A percentile compares a stretch with the other conserved stretches of the same genome.
Evolutionary conservation across 1,140 invertebrate species (phyloP).

Genomic region (Penaeus vannamei): DNA sequence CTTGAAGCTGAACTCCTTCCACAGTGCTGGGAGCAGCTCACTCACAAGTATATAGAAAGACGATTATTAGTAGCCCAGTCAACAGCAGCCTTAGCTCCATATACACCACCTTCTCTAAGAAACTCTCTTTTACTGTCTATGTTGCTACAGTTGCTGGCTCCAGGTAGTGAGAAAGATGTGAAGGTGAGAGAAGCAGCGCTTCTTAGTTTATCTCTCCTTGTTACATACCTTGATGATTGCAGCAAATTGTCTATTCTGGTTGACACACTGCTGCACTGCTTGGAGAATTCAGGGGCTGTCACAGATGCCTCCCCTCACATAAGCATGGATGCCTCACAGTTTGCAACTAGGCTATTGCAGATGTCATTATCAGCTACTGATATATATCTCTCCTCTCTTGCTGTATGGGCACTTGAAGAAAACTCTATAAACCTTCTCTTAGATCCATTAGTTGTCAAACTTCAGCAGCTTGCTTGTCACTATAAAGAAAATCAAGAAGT

Average conservation of each 20-base stretch:
- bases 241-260: constrained; percentile 80
- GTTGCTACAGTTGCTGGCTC: constrained; percentile 80
- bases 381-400: constrained; percentile 69
- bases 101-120: constrained; percentile 79
- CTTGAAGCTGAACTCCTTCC: constrained; percentile 82
- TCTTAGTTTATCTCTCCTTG: constrained; percentile 78
- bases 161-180: constrained; percentile 80
- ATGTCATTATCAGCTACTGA: constrained; percentile 70
- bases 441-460: constrained; percentile 66
- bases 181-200: constrained; percentile 78
- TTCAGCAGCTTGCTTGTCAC: background rate
- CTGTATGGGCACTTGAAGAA: constrained; percentile 78
- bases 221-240: constrained; percentile 78
- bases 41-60: constrained; percentile 81
- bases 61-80: constrained; percentile 82
- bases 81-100: constrained; percentile 81
- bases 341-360: too few relatives aligned
- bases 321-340: background rate
- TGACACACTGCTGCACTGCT: constrained; percentile 27
- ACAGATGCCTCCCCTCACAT: background rate
- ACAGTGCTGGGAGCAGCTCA: constrained; percentile 85
- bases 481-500: background rate
- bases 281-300: constrained; percentile 20
- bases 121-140: constrained; percentile 83
- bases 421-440: constrained; percentile 71